phyloP scores from a whole-genome alignment of 1,140 invertebrate species.

The Lethrus apterus region DNA sequence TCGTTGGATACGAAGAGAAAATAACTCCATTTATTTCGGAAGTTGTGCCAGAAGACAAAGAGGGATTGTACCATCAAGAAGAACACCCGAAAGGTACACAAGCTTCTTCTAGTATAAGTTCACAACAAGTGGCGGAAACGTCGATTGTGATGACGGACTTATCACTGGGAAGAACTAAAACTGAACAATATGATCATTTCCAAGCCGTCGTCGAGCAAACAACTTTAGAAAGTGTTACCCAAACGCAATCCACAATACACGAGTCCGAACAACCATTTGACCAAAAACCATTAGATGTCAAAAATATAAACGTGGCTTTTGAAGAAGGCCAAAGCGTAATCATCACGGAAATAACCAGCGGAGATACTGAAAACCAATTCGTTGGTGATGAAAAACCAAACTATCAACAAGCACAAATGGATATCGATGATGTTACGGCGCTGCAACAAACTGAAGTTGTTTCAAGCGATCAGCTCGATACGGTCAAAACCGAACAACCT shows the following conservation, averaged over 20 bases:
- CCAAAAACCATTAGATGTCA: constrained; percentile 27
- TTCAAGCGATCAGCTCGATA: constrained; percentile 22
- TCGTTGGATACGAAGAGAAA: constrained; percentile 31
- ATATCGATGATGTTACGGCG: constrained; percentile 24
- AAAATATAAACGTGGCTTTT: constrained; percentile 41
- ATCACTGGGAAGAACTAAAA: constrained; percentile 26
- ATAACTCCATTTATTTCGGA: constrained; percentile 23
- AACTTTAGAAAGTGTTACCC: constrained; percentile 34
- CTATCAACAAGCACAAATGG: constrained; percentile 20
- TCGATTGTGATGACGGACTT: constrained; percentile 35
- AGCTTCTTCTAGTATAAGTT: constrained; percentile 35
- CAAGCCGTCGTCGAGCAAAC: constrained; percentile 37
- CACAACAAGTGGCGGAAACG: constrained; percentile 42
- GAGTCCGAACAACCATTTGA: constrained; percentile 37
- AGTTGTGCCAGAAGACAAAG: constrained; percentile 42
- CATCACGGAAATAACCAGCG: constrained; percentile 38
- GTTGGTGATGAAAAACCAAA: constrained; percentile 13
- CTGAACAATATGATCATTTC: constrained; percentile 19
- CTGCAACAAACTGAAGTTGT: constrained; percentile 26
- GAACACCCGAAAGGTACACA: constrained; percentile 34
- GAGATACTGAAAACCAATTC: constrained; percentile 39
- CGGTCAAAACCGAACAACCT: constrained; percentile 21
- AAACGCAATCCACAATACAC: constrained; percentile 30
- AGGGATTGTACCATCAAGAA: constrained; percentile 38
- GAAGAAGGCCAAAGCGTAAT: constrained; percentile 40